Base-by-base conservation (phyloP, 2,113 vertebrate species). In the Bubo bubo region DNA sequence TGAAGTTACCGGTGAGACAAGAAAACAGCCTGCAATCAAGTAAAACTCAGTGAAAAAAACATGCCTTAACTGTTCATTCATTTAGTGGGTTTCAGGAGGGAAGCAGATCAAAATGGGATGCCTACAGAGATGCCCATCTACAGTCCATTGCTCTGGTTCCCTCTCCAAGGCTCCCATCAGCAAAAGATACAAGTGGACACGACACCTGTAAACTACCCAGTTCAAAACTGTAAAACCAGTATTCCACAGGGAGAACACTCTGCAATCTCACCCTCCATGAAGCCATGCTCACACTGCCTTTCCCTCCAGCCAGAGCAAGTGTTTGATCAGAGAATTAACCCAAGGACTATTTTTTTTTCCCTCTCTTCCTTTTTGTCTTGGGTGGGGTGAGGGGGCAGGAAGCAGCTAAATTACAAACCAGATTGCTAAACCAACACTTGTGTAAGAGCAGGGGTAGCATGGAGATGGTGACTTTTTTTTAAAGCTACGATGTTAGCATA, bases 221-320 rank as follows among this genome's bases (percentile, higher is more conserved):
- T 20, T 55, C 1, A 1, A 9, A 72, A 37, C 6, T 14, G 47
- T 0, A 19, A 59, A 39, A 16, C 16, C 58, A 64, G 35, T 3
- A 56, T 1, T 3, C 5, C 0, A 0, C 41, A 47, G 26, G 11
- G 17, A 80, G 4, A 84, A 75, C 32, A 21, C 3, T 7, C n/a
- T 27, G 19, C 0, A 1, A 22, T 43, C 53, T 39, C 63, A 66
- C 50, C 26, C 37, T 50, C 7, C 19, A 4, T 1, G 0, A 53
- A 50, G 66, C 60, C 13, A 5, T 0, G 1, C 24, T 85, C 68
- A 23, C 34, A 18, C 23, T 20, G 52, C 56, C 32, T 56, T 67
- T 67, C 66, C 27, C 2, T 19, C 49, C 41, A 30, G 21, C n/a
- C 87, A 87, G 18, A 52, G 9, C 45, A 73, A 70, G 21, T 1